Conservation (phyloP, 2,888 invertebrate species). For the Tupiocoris notatus region DNA sequence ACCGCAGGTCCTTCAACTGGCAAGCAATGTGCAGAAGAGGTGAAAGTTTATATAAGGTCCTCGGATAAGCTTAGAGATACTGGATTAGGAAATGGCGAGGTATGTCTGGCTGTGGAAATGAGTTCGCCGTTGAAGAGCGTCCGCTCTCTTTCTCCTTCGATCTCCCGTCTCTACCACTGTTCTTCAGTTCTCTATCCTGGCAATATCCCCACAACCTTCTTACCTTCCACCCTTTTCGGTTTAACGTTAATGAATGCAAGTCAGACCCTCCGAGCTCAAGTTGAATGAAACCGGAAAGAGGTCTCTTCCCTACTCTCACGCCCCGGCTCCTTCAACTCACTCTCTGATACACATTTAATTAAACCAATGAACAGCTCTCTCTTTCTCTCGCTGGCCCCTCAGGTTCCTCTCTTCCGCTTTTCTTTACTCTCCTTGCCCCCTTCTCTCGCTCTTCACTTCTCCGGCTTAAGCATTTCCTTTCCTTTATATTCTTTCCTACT, state of each 20-base stretch:
- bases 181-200: background rate
- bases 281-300: conserved; percentile 1
- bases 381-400: conserved; percentile 4
- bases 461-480: background rate
- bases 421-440: background rate
- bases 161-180: too few species aligned
- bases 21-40: too few species aligned
- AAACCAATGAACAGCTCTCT: conserved; percentile 27
- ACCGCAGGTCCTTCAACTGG: too few species aligned
- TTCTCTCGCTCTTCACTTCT: background rate
- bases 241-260: conserved; percentile 27
- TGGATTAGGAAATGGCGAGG: background rate
- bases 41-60: background rate
- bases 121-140: background rate
- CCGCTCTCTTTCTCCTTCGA: too few species aligned
- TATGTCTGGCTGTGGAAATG: background rate
- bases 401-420: background rate
- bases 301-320: background rate
- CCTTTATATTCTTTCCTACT: background rate
- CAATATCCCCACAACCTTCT: background rate
- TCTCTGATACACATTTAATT: conserved; percentile 32
- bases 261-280: background rate
- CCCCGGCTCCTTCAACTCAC: background rate
- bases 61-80: background rate
- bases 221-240: background rate